phyloP scores from a whole-genome alignment of 2,113 vertebrate species.

The Python bivittatus region DNA sequence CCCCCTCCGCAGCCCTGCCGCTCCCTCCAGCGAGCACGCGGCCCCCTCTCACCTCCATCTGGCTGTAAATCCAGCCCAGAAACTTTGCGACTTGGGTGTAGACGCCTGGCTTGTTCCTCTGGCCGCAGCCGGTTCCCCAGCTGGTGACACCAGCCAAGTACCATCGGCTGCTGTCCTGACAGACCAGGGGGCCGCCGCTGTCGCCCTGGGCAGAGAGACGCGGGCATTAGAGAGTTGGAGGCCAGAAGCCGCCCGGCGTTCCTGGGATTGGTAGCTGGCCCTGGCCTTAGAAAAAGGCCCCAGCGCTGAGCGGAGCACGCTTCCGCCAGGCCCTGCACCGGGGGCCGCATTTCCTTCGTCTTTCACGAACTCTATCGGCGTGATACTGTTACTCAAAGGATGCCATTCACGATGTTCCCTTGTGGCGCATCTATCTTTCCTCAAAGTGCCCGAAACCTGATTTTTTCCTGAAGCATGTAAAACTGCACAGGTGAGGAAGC shows the following conservation, averaged over 20 bases:
- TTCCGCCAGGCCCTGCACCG: background rate
- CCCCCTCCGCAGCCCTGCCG: background rate
- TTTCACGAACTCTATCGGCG: background rate
- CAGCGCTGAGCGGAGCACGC: background rate
- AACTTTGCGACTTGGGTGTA: constrained; percentile 83
- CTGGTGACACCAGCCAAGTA: constrained; percentile 88
- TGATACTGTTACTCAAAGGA: no score
- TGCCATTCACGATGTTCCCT: background rate
- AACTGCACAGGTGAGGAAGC: background rate
- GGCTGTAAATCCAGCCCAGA: constrained; percentile 86
- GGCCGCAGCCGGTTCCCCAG: constrained; percentile 90
- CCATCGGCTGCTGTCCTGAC: constrained; percentile 73
- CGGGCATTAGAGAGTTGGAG: background rate
- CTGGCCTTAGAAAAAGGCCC: no score
- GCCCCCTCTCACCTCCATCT: constrained; percentile 84
- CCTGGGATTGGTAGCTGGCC: background rate
- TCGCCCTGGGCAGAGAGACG: constrained; percentile 80
- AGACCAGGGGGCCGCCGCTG: constrained; percentile 93
- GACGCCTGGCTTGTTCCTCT: constrained; percentile 84
- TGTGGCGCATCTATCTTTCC: background rate
- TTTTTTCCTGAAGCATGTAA: background rate
- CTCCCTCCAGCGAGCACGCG: fast-evolving
- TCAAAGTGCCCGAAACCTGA: background rate
- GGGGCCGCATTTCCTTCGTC: background rate
- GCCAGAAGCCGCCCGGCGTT: fast-evolving